Evolutionary conservation across 2,797 vertebrate genomes (phyloP), one percentile per base, ranked within the genome.

Genomic region (Chrysolophus pictus): DNA sequence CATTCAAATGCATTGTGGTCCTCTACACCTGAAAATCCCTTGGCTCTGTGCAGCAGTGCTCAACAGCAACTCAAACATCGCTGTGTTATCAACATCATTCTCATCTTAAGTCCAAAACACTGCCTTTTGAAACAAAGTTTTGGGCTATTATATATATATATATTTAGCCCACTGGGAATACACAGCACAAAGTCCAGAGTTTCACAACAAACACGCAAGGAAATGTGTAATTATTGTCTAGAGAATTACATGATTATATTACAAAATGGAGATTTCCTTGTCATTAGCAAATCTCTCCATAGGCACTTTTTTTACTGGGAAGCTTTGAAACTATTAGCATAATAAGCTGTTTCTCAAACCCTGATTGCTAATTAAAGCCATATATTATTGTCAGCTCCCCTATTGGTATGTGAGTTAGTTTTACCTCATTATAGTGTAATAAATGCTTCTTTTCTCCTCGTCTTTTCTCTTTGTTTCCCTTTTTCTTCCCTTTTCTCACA

Each of bases 361-460:
- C 94, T 76, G 90, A 81, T 87, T 91, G 93, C 93, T 96, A 96
- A 94, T 96, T 94, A 95, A 94, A 95, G 59, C 51, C 72, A 90
- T 97, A 87, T 73, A 95, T 96, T 96, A 94, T 90, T 95, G 82
- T 95, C 96, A 95, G 90, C 77, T 91, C 84, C 94, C 77, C 92
- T 90, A 95, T 85, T 76, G 95, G 92, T 92, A 77, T 88, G 84
- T 92, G 86, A 90, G 94, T 80, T 5, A 1, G 65, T 67, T 95
- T 90, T 95, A 67, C 77, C 93, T 97, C 95, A 95, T 96, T 96
- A 93, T 47, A 92, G 29, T 84, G 63, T 91, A 97, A 97, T 92
- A 95, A 94, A 97, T 94, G 67, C 46, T 73, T 51, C 23, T 67
- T 88, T 69, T 79, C 71, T 39, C 10, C 6, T 6, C 7, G 4